Percentiles rank a stretch among this genome's conserved stretches.
phyloP scores from a whole-genome alignment of 2,888 invertebrate genomes.

The Chaitophorus viminalis region DNA sequence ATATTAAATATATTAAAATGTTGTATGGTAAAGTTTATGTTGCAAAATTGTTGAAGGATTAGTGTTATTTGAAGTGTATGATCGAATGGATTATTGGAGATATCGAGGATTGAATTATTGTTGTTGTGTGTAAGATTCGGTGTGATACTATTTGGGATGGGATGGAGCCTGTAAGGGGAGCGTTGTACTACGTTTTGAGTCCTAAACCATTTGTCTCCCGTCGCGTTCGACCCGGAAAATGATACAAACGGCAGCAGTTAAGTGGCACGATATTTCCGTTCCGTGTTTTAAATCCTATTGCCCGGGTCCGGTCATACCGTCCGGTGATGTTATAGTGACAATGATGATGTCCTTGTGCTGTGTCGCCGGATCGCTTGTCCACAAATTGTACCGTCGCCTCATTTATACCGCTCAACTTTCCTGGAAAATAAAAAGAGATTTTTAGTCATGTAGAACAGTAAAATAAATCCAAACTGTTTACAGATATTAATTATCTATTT shows the following conservation, averaged over 20 bases:
- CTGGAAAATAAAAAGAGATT: background rate
- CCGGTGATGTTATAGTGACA: slow-evolving; percentile 9
- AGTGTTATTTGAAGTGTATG: background rate
- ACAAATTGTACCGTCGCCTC: slow-evolving; percentile 36
- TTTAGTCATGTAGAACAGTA: background rate
- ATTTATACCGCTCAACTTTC: slow-evolving; percentile 41
- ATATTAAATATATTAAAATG: slow-evolving; percentile 13
- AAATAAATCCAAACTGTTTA: background rate
- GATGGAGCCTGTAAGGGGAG: slow-evolving; percentile 56
- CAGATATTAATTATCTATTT: background rate
- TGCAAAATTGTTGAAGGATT: background rate
- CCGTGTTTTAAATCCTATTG: slow-evolving; percentile 34
- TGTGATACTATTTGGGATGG: slow-evolving; percentile 35
- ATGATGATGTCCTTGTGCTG: slow-evolving; percentile 16
- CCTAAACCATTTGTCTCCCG: slow-evolving; percentile 50
- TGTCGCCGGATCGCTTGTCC: slow-evolving; percentile 33
- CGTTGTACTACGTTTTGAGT: slow-evolving; percentile 20
- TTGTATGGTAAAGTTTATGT: background rate
- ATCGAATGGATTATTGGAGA: slow-evolving; percentile 19
- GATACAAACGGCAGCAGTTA: slow-evolving; percentile 21
- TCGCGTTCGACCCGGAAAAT: slow-evolving; percentile 35
- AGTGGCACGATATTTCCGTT: slow-evolving; percentile 41
- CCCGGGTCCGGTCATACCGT: slow-evolving; percentile 59
- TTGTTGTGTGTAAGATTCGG: background rate
- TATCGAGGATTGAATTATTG: slow-evolving; percentile 14